phyloP scores from a whole-genome alignment of 35 echinoderm and acorn worm species.

The Anneissia japonica region DNA sequence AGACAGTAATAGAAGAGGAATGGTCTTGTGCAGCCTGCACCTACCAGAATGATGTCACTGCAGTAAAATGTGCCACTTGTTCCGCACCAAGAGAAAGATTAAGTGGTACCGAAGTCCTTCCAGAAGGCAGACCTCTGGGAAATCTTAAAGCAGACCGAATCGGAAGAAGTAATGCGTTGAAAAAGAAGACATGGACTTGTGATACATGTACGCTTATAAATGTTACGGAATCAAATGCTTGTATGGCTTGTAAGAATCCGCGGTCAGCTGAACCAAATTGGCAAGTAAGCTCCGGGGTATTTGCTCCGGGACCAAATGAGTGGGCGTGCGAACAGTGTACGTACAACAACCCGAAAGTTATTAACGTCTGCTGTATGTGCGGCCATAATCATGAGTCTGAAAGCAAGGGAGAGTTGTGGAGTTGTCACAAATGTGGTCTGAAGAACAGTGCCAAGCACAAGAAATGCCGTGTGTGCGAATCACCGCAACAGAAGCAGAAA shows the following conservation, averaged over 20 bases:
- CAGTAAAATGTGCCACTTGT: not conserved
- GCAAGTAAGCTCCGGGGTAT: not conserved
- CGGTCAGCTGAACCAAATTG: not conserved
- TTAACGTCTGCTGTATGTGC: slow-evolving; percentile 58
- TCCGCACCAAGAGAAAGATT: slow-evolving; percentile 1
- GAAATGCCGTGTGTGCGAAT: slow-evolving; percentile 13
- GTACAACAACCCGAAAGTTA: slow-evolving; percentile 42
- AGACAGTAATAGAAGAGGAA: not conserved
- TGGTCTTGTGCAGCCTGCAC: not conserved
- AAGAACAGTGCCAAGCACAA: slow-evolving; percentile 13
- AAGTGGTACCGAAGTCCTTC: not conserved
- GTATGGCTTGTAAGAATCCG: slow-evolving; percentile 25
- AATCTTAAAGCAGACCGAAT: not conserved
- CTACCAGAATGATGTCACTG: not conserved
- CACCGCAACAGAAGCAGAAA: not conserved
- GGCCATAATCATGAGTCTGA: not conserved
- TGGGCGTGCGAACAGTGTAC: slow-evolving; percentile 71
- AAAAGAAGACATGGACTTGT: slow-evolving; percentile 31
- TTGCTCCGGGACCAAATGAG: slow-evolving; percentile 40
- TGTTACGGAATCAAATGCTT: not conserved
- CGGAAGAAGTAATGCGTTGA: not conserved
- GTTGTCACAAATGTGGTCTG: slow-evolving; percentile 45
- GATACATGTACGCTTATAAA: slow-evolving; percentile 30
- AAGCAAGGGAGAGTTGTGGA: slow-evolving; percentile 34
- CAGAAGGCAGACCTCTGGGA: not conserved